These are phyloP conservation scores for Crepidodera aurea DNA, from an alignment of 2,888 invertebrate species.

Conservation along the genomic window DNA sequence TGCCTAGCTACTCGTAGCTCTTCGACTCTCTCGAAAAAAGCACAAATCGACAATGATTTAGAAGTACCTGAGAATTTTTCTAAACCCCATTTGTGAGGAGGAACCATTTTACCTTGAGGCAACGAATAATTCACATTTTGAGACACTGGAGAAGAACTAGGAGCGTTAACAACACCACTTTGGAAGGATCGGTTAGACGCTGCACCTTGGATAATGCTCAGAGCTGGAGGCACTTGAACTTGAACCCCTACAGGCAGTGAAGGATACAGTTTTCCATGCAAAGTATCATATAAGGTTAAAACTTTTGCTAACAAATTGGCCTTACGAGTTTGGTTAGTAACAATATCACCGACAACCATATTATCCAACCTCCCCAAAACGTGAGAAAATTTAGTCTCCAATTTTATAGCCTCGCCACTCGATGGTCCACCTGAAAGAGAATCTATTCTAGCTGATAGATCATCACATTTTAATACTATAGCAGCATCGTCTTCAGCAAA, in stretches of 20 bases:
- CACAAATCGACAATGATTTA: background rate
- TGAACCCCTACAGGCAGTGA: too few species aligned
- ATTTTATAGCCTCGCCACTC: background rate
- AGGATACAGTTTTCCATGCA: background rate
- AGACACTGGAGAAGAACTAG: background rate
- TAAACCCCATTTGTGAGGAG: conserved; percentile 17
- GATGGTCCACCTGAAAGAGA: background rate
- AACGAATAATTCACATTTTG: background rate
- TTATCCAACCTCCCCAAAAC: conserved; percentile 11
- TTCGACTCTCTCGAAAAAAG: conserved; percentile 15
- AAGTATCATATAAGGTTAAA: background rate
- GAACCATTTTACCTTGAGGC: background rate
- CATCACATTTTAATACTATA: background rate
- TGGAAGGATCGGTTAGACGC: conserved; percentile 7
- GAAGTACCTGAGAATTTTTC: conserved; percentile 2
- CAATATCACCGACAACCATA: background rate
- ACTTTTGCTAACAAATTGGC: background rate
- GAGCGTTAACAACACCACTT: background rate
- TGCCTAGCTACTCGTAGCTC: background rate
- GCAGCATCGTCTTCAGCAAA: conserved; percentile 4
- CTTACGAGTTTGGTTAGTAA: too few species aligned
- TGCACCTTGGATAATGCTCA: background rate
- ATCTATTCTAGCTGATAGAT: background rate
- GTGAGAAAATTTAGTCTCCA: conserved; percentile 12
- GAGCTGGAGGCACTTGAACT: background rate